Conservation (phyloP, 2,113 vertebrate species). For the Phocoena sinus region DNA sequence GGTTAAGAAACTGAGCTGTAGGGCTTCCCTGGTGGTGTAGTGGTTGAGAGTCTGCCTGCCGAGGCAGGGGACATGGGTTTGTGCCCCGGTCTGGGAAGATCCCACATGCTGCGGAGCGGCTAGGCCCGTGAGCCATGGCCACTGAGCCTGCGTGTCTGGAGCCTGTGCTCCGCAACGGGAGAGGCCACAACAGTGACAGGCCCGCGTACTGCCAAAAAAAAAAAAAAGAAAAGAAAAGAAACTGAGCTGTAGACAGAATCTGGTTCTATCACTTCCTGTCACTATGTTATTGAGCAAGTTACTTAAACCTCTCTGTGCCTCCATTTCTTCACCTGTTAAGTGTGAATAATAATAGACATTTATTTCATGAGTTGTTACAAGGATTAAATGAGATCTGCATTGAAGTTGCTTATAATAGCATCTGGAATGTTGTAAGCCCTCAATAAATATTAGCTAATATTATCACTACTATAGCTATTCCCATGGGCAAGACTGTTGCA, state of each 20-base stretch:
- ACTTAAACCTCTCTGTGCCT: neutral
- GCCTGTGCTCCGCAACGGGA: too few relatives aligned
- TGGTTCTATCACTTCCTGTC: neutral
- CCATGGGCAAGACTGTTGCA: neutral
- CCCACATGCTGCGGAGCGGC: too few relatives aligned
- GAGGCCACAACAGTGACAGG: too few relatives aligned
- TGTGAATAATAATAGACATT: neutral
- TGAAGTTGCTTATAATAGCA: neutral
- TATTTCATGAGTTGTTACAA: neutral
- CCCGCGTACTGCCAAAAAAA: rapidly evolving
- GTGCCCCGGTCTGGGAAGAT: too few relatives aligned
- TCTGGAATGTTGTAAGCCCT: neutral
- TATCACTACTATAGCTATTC: neutral
- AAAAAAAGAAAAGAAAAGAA: too few relatives aligned
- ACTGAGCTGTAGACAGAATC: neutral
- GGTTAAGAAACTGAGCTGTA: neutral
- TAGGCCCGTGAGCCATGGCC: too few relatives aligned
- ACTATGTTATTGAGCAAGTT: neutral
- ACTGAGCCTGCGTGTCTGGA: too few relatives aligned
- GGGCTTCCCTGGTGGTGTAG: too few relatives aligned
- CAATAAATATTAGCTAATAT: neutral
- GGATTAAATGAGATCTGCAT: neutral
- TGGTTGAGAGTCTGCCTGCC: too few relatives aligned
- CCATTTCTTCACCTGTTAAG: neutral
- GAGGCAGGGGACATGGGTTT: too few relatives aligned